These are phyloP conservation scores for Spinus olivaceus DNA, from an alignment of 2,797 vertebrate species.

Conservation along the genomic window DNA sequence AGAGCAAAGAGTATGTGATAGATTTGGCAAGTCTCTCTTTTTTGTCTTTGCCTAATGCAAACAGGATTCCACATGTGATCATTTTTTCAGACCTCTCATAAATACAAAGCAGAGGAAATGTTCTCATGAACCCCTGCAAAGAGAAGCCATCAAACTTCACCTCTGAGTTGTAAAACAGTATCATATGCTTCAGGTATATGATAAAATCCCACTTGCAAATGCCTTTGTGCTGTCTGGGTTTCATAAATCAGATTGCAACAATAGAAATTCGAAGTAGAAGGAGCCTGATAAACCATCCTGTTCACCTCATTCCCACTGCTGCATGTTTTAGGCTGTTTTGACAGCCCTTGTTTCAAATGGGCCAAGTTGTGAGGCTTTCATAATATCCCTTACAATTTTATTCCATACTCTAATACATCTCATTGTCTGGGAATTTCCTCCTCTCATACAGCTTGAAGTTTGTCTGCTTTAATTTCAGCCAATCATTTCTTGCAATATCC, in stretches of 20 bases:
- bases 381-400: background rate
- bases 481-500: background rate
- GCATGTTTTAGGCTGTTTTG: background rate
- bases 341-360: background rate
- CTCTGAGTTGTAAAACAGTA: slow-evolving; percentile 20
- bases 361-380: background rate
- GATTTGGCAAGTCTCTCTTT: background rate
- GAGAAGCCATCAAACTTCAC: slow-evolving; percentile 27
- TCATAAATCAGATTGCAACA: slow-evolving; percentile 30
- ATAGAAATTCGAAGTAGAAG: background rate
- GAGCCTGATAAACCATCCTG: background rate
- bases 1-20: background rate
- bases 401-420: slow-evolving; percentile 26
- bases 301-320: background rate
- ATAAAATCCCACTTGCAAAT: slow-evolving; percentile 13
- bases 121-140: slow-evolving; percentile 41
- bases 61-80: background rate
- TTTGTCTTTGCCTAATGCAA: background rate
- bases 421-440: slow-evolving; percentile 47
- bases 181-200: slow-evolving; percentile 21
- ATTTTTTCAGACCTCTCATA: slow-evolving; percentile 36
- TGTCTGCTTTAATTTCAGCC: slow-evolving; percentile 16
- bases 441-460: background rate
- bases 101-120: slow-evolving; percentile 39
- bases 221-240: background rate